Base-by-base conservation (phyloP, 2,888 invertebrate species). In the Archaeoteleia sp. region DNA sequence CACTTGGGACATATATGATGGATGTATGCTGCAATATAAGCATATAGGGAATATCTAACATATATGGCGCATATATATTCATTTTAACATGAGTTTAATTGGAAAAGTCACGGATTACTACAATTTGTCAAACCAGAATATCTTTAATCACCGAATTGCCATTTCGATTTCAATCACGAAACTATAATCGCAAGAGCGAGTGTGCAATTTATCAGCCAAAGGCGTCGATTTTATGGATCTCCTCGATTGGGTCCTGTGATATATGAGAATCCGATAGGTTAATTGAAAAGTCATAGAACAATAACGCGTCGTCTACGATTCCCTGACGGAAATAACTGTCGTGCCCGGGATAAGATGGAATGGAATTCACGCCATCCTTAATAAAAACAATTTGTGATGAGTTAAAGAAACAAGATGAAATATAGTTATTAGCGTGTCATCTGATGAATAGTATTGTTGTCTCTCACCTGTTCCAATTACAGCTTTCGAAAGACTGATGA, bases 211-310 rank as follows among this genome's bases (percentile, higher is more conserved):
- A 68, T 68, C 63, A 68, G 68, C 68, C 68, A 43, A 68, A 58
- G 63, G 68, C 71, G 65, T 70, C 71, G 65, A 73, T 78, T 78
- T 78, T 78, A 78, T 78, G 72, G 77, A 72, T 73, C 61, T 73
- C 58, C 70, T 70, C 71, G 63, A 42, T 60, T 67, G 67, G 55
- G 49, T 55, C 48, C 17, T 43, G 55, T 49, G 67, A 79, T 79
- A 78, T 77, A 79, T 78, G 71, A 72, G 69, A 75, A 79, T 73
- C 74, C 77, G 68, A 78, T 79, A 74, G 76, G 75, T 77, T 79
- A 78, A 79, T 78, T 78, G 78, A 77, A 76, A 78, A 77, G 78
- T 77, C 77, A 78, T 79, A 77, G 78, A 75, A 77, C 78, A 76
- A 77, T 74, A 76, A 75, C 76, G 49, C n/a, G n/a, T n/a, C 9